Base-by-base conservation (phyloP, 2,797 vertebrate genomes). In the Ctenopoma kingsleyae region DNA sequence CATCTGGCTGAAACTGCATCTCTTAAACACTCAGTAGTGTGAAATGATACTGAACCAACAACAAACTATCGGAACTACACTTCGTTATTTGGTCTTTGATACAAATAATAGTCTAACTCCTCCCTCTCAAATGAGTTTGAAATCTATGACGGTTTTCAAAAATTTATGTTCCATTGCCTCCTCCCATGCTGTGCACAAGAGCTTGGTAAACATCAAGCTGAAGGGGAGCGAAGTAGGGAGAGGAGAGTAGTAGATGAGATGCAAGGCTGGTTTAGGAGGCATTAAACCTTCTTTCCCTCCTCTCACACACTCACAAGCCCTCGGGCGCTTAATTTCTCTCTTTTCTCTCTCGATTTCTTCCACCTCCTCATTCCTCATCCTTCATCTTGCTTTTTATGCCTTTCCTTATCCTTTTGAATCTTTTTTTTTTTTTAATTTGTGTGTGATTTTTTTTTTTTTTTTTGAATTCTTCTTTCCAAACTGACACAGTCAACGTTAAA, bases 171-270 rank as follows among this genome's bases (percentile, higher is more conserved):
- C 27, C n/a, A 53, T 23, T 67, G 74, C 64, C 67, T 78, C 65
- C 43, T 76, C 76, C 47, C 76, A 74, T 83, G 80, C 80, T 85
- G 78, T 66, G 81, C 70, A 61, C 36, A 83, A 23, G 49, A 82
- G 83, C 55, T 74, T 58, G 71, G 84, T 89, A 92, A 92, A 92
- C 87, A 91, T 87, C 19, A 35, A 83, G 81, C 67, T 61, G 50
- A 67, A 49, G 27, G 23, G 50, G 47, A 78, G 69, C 76, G 47
- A 50, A 79, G 61, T 44, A 43, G 47, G 47, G 80, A 81, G 71
- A 65, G 35, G 49, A 67, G 70, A 84, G 76, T 49, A 44, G 67
- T 50, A 68, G 64, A 83, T 77, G 72, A 88, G 74, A 54, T 81
- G 59, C 68, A 65, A 54, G 59, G 59, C 57, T 67, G 23, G 55